Evolutionary conservation across 2,797 vertebrate genomes (phyloP).

Genomic region (Sphenopsis melanotis): DNA sequence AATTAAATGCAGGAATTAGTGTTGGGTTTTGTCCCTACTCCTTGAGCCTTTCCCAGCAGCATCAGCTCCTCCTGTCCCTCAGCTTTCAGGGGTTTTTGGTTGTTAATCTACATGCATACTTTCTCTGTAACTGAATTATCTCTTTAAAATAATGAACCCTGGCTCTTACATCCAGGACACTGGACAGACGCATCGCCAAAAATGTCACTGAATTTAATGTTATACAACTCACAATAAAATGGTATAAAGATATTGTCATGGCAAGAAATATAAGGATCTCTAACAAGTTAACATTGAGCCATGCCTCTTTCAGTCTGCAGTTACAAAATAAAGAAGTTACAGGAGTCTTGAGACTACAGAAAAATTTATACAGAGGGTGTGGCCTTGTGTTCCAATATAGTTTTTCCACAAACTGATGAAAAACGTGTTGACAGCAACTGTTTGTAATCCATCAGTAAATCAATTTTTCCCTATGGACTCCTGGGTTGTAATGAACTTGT

Average conservation of each 20-base stretch:
- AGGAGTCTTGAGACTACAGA: not conserved
- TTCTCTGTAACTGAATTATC: not conserved
- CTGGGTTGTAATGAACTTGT: not conserved
- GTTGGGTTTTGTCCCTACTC: not conserved
- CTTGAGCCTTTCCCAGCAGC: not conserved
- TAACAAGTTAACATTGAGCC: not conserved
- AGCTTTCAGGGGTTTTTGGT: not conserved
- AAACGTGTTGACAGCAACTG: not conserved
- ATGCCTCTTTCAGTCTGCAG: not conserved
- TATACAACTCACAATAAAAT: not conserved
- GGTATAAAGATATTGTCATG: not conserved
- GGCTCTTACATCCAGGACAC: not conserved
- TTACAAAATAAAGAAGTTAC: not conserved
- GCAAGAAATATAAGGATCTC: not conserved
- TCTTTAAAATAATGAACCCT: not conserved
- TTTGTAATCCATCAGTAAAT: not conserved
- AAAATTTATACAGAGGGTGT: not conserved
- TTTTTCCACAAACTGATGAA: not conserved
- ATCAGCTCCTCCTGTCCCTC: not conserved
- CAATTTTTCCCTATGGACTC: not conserved
- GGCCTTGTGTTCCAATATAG: not conserved
- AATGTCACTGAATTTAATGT: not conserved
- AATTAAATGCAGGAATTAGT: not conserved
- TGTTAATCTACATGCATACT: not conserved
- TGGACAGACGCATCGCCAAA: not conserved